Conservation (phyloP, 2,113 vertebrate genomes). For the Tympanuchus pallidicinctus region DNA sequence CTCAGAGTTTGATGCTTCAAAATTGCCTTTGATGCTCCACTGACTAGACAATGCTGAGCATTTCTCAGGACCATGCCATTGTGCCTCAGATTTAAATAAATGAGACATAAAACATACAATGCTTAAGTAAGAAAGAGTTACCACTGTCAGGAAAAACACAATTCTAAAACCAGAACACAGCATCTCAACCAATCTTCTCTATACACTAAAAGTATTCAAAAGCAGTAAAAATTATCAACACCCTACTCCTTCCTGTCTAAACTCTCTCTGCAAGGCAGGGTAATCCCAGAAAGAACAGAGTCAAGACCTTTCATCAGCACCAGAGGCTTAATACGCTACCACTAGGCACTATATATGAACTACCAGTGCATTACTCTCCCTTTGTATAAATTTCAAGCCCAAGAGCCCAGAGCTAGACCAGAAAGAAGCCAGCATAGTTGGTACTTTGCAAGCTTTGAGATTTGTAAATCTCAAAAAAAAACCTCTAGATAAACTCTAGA, state of each 20-base stretch:
- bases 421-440: background rate
- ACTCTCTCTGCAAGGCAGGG: background rate
- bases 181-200: background rate
- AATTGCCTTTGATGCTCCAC: background rate
- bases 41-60: background rate
- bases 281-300: background rate
- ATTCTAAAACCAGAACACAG: background rate
- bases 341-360: background rate
- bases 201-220: background rate
- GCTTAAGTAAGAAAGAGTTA: background rate
- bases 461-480: background rate
- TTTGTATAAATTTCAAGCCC: background rate
- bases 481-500: background rate
- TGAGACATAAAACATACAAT: background rate
- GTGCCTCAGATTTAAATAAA: background rate
- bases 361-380: background rate
- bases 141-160: background rate
- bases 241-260: background rate
- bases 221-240: background rate
- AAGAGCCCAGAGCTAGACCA: background rate
- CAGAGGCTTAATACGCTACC: background rate
- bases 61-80: background rate
- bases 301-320: background rate
- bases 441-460: background rate
- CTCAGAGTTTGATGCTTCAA: background rate